Evolutionary conservation across 1,140 invertebrate species (phyloP), one percentile per base, ranked within the genome.

Genomic region (Zaprionus taronus): DNA sequence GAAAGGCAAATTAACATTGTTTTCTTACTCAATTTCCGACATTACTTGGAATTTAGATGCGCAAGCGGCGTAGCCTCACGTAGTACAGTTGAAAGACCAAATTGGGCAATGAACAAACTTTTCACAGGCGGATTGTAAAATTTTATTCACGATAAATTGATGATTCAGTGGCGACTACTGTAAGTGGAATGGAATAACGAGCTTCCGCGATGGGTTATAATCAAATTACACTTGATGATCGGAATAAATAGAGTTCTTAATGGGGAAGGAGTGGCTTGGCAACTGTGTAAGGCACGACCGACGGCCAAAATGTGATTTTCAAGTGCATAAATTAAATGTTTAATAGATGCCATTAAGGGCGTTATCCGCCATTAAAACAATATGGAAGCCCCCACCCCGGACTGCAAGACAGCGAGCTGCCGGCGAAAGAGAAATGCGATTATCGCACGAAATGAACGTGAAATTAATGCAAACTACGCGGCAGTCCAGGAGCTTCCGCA

Each of bases 281-380:
- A 22, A 17, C 56, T 72, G 26, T 55, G 2, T 9, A 9, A 34
- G 31, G 9, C 31, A 34, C 31, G 31, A 3, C 9, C 20, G 38
- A 72, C n/a, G 47, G 62, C 70, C 70, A 67, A 56, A 84, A 82
- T 90, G 85, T 75, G 81, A 82, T 82, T 85, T 89, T 85, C 76
- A 89, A 90, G 85, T 90, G 81, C 71, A 90, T 90, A 90, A 90
- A 90, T 90, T 82, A 90, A 90, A 90, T 91, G 81, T 90, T 73
- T 81, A 90, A 90, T 90, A 90, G 85, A 90, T 70, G 86, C 85
- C 85, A 85, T 90, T 90, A 90, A 85, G 81, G 74, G 61, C 72
- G 72, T 90, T 90, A 90, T 83, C 86, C 82, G 68, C 76, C 85
- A 82, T 90, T 90, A 85, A 90, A 90, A 83, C 85, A 90, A 90